A percentile compares a stretch with the other conserved stretches of the same genome.
Evolutionary conservation across 2,113 vertebrate genomes (phyloP).

Genomic region (Hippocampus mohnikei): DNA sequence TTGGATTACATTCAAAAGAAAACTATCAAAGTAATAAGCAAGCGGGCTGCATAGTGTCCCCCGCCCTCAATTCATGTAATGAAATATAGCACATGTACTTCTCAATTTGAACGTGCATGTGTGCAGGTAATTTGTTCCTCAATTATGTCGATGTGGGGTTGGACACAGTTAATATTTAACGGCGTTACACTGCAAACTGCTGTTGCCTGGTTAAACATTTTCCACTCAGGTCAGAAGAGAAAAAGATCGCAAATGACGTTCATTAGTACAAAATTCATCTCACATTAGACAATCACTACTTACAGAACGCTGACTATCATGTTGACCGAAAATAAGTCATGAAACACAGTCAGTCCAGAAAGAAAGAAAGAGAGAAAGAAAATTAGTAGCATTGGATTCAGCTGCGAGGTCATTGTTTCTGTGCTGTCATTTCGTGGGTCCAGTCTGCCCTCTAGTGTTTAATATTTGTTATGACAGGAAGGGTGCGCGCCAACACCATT

Average conservation of each 20-base stretch:
- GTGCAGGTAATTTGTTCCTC: neutral
- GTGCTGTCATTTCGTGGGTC: neutral
- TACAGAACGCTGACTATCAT: neutral
- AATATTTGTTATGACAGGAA: neutral
- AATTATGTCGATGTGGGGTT: neutral
- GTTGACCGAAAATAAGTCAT: neutral
- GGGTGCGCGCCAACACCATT: no score
- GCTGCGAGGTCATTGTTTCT: neutral
- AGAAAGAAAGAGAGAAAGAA: no score
- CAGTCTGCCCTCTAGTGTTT: neutral
- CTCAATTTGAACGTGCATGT: neutral
- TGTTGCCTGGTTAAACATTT: neutral
- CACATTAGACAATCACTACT: neutral
- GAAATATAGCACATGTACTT: neutral
- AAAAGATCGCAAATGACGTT: neutral
- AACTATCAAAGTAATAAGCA: neutral
- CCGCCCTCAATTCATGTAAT: no score
- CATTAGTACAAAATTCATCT: neutral
- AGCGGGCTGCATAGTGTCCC: neutral
- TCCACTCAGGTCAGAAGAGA: neutral
- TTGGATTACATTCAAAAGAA: neutral
- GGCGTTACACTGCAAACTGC: neutral
- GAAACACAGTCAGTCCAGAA: neutral
- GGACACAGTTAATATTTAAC: slow-evolving; percentile 1
- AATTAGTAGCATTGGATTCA: neutral